A percentile compares a stretch with the other conserved stretches of the same genome.
These are phyloP conservation scores for Sciurus carolinensis DNA, from an alignment of 2,797 vertebrate genomes.

Conservation along the genomic window DNA sequence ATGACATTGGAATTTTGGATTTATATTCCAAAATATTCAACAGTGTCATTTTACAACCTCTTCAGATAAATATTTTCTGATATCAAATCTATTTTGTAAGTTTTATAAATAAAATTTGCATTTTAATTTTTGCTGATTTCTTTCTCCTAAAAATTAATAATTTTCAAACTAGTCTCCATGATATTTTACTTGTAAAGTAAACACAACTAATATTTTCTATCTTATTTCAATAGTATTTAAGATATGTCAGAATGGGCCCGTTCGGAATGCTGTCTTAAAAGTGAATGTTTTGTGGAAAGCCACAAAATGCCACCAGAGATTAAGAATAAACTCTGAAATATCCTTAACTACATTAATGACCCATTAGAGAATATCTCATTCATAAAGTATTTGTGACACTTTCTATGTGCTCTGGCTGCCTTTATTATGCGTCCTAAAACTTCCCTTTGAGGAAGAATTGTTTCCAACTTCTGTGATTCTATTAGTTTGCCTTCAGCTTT, in stretches of 20 bases:
- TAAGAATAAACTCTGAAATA: neutral
- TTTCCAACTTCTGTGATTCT: neutral
- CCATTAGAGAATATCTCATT: neutral
- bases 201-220: neutral
- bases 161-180: neutral
- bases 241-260: neutral
- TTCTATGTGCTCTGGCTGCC: neutral
- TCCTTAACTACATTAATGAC: neutral
- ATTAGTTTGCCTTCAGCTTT: conserved; percentile 21
- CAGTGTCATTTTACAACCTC: neutral
- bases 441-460: neutral
- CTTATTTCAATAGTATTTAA: neutral
- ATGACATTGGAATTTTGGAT: neutral
- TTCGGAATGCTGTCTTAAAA: neutral
- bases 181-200: neutral
- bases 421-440: neutral
- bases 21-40: neutral
- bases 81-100: neutral
- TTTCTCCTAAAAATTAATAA: neutral
- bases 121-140: neutral
- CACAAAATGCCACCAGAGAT: neutral
- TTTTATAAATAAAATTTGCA: neutral
- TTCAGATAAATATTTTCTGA: neutral
- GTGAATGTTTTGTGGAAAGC: neutral
- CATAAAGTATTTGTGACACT: neutral